Conservation (phyloP, 2,113 vertebrate species). For the Varanus komodoensis region DNA sequence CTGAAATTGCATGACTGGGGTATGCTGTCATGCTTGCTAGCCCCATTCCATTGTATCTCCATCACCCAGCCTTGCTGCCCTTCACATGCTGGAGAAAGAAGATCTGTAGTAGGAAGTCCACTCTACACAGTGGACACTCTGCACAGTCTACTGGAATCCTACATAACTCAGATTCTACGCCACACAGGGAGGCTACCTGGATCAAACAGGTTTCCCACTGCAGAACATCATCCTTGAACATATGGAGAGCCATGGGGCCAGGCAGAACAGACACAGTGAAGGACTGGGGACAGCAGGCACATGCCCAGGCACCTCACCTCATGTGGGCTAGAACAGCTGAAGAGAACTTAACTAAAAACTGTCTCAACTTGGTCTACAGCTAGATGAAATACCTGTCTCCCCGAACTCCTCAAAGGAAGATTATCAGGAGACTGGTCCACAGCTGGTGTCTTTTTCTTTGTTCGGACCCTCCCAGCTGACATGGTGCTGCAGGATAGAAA, state of each 20-base stretch:
- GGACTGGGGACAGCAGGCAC: background rate
- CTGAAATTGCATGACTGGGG: no score
- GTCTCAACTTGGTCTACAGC: background rate
- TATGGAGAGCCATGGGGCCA: background rate
- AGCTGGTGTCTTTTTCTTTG: conserved; percentile 83
- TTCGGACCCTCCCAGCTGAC: conserved; percentile 81
- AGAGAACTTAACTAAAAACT: no score
- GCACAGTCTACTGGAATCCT: background rate
- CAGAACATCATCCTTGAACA: background rate
- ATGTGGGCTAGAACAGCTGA: background rate
- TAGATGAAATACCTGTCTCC: conserved; percentile 83
- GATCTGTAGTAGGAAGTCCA: background rate
- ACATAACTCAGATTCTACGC: background rate
- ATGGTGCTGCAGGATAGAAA: conserved; percentile 72
- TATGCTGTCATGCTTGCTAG: background rate
- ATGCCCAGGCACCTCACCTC: background rate
- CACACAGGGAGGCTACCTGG: no score
- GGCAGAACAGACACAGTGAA: background rate
- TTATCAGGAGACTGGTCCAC: conserved; percentile 83
- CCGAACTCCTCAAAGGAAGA: conserved; percentile 89
- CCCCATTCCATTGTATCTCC: background rate
- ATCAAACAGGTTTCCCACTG: background rate
- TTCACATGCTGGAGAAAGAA: background rate
- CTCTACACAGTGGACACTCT: no score
- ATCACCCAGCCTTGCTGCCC: background rate